Evolutionary conservation across 2,888 invertebrate species (phyloP), one percentile per base, ranked within the genome.

Genomic region (Cosmopolites sordidus): DNA sequence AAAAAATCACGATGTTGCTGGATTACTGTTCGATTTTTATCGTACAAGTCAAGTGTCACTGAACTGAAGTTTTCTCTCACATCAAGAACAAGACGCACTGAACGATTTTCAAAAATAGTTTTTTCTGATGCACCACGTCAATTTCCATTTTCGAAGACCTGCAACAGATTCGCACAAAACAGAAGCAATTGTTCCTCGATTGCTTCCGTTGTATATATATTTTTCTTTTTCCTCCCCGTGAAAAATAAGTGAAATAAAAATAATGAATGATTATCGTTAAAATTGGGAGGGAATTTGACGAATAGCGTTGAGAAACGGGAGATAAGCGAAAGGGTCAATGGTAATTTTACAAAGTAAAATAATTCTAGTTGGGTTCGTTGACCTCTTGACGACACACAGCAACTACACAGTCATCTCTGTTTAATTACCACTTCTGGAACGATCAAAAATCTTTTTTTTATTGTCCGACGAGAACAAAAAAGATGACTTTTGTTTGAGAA

Each of bases 241-340:
- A n/a, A n/a, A 22, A 8, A 22, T 22, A 8, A 8, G 22, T 3
- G 22, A 22, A 22, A 22, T 5, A 22, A 22, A 22, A 22, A 3
- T 5, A 22, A 22, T 8, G 8, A 22, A 22, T 8, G 22, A 22
- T 22, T 22, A 22, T 22, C 22, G 22, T 22, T 8, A 22, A 22
- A 22, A 22, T 22, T 22, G 22, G 22, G 22, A 22, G 22, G 22
- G 22, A 22, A 3, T 8, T 5, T 8, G 22, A 5, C 22, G 22
- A 22, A 22, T 22, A 8, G 22, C 22, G 22, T 22, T 22, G 8
- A 11, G 33, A 33, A 33, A 33, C 33, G 43, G 43, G 45, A 48
- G 65, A 66, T 66, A 67, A 64, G 62, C 56, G 56, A 52, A 56
- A 62, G 63, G 66, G 65, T 67, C 66, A 66, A 62, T 64, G 64